These are phyloP conservation scores for Dicrostonyx torquatus DNA, from an alignment of 2,797 vertebrate genomes.

Conservation along the genomic window DNA sequence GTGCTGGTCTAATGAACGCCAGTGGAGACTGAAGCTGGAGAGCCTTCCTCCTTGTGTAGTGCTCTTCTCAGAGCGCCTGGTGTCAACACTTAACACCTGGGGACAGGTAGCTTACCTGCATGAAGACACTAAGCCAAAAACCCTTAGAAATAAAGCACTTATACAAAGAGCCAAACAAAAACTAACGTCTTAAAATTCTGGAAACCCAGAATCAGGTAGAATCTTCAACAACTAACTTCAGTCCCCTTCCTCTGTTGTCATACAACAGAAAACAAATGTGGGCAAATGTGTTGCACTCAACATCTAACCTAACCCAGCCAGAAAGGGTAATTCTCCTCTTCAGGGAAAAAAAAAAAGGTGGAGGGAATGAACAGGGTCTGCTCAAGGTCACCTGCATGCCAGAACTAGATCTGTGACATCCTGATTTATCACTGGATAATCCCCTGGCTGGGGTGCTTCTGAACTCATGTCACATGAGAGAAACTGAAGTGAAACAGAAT, in stretches of 20 bases:
- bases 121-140: background rate
- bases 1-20: background rate
- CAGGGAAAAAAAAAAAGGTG: background rate
- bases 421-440: background rate
- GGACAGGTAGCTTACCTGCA: background rate
- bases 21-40: background rate
- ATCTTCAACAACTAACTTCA: background rate
- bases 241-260: background rate
- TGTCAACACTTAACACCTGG: background rate
- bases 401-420: background rate
- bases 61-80: background rate
- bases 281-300: background rate
- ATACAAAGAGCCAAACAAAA: conserved; percentile 20
- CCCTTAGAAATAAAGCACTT: background rate
- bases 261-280: background rate
- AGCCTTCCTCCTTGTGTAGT: background rate
- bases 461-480: conserved; percentile 38
- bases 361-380: background rate
- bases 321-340: background rate
- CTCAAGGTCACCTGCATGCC: background rate
- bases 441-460: background rate
- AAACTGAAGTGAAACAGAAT: background rate
- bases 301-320: conserved; percentile 30
- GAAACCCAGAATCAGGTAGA: background rate
- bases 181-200: background rate